A percentile compares a stretch with the other conserved stretches of the same genome.
phyloP scores from a whole-genome alignment of 2,888 invertebrate genomes.

The Hyposoter didymator region DNA sequence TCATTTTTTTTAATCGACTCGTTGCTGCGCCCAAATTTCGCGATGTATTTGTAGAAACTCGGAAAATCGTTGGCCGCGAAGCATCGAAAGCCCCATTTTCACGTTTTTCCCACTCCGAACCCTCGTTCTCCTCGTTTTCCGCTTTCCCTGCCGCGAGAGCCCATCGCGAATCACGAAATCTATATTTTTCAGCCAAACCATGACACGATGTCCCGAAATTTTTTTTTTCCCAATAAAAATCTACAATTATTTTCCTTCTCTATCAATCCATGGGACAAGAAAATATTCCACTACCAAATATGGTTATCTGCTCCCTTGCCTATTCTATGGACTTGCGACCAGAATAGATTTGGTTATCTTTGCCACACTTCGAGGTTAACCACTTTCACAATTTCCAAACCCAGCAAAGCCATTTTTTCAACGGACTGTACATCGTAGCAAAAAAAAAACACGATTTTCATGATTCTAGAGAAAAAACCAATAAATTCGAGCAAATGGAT shows the following conservation, averaged over 20 bases:
- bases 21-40: neutral
- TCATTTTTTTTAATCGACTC: neutral
- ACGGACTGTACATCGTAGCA: neutral
- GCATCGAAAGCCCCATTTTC: neutral
- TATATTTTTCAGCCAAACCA: neutral
- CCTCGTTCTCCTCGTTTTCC: no score
- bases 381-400: conserved; percentile 49
- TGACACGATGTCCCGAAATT: neutral
- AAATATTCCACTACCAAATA: conserved; percentile 53
- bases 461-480: neutral
- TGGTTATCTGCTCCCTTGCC: conserved; percentile 51
- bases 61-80: neutral
- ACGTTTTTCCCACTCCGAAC: neutral
- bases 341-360: conserved; percentile 60
- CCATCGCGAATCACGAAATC: neutral
- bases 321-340: conserved; percentile 18
- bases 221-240: no score
- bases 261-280: neutral
- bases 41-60: neutral
- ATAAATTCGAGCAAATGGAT: neutral
- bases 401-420: neutral
- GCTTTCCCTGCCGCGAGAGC: no score
- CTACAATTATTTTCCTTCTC: neutral
- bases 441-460: neutral
- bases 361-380: conserved; percentile 50